Percentiles rank a stretch among this genome's conserved stretches.
These are phyloP conservation scores for Uromys caudimaculatus DNA, from an alignment of 2,797 vertebrate genomes.

Conservation along the genomic window DNA sequence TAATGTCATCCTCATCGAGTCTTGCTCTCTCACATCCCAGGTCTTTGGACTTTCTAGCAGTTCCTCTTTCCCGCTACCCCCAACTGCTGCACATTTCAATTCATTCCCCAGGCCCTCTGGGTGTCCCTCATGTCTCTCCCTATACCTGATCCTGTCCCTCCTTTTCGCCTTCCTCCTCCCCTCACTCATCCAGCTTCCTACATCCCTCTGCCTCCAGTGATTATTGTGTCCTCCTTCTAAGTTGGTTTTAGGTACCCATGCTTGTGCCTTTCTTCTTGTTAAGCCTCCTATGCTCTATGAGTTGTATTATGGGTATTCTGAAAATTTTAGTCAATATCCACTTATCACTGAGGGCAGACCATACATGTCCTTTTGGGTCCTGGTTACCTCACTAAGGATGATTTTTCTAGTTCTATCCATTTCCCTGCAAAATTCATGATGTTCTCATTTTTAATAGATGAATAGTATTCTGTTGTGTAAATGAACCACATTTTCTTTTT, in stretches of 20 bases:
- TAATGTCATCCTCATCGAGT: not conserved
- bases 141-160: not conserved
- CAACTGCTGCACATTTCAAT: not conserved
- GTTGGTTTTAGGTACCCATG: not conserved
- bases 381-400: not conserved
- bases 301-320: not conserved
- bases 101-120: not conserved
- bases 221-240: not conserved
- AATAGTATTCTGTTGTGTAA: not conserved
- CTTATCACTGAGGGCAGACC: not conserved
- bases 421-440: not conserved
- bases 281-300: not conserved
- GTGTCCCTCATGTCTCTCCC: not conserved
- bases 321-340: not conserved
- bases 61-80: too few relatives aligned
- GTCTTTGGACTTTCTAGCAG: not conserved
- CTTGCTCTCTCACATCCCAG: not conserved
- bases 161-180: not conserved
- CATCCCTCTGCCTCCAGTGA: not conserved
- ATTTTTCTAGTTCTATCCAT: not conserved
- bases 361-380: not conserved
- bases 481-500: not conserved
- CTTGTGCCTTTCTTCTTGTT: too few relatives aligned
- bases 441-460: not conserved
- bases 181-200: not conserved